These are phyloP conservation scores for Drosophila pallidifrons DNA, from an alignment of 1,140 invertebrate species.

Conservation along the genomic window DNA sequence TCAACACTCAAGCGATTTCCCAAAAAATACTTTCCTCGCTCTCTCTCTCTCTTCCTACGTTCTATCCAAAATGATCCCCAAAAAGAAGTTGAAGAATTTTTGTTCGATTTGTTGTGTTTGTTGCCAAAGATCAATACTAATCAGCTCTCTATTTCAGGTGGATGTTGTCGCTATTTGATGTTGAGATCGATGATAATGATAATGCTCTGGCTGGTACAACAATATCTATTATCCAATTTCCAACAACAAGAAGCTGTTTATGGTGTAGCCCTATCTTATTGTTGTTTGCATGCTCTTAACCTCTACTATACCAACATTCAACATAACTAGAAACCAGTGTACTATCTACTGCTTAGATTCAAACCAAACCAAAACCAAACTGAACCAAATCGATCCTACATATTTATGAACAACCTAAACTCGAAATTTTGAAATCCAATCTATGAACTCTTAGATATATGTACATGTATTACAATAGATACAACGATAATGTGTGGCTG, in stretches of 20 bases:
- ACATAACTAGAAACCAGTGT: conserved; percentile 51
- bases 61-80: background rate
- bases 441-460: conserved; percentile 28
- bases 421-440: background rate
- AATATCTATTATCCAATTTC: conserved; percentile 26
- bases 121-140: conserved; percentile 72
- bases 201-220: conserved; percentile 59
- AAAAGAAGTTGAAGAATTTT: background rate
- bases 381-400: background rate
- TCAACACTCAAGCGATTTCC: conserved; percentile 12
- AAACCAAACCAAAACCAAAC: conserved; percentile 3
- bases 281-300: conserved; percentile 81
- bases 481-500: conserved; percentile 3
- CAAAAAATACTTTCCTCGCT: conserved; percentile 2
- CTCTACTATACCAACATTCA: conserved; percentile 59
- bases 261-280: conserved; percentile 78
- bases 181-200: conserved; percentile 56
- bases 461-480: conserved; percentile 21
- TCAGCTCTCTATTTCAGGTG: conserved; percentile 83
- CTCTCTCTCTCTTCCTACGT: background rate
- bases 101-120: background rate
- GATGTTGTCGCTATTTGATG: conserved; percentile 64
- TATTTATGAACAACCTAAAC: conserved; percentile 19
- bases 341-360: conserved; percentile 41
- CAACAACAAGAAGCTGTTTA: conserved; percentile 42